Evolutionary conservation across 1,140 invertebrate genomes (phyloP).

Genomic region (Trichonephila clavata): DNA sequence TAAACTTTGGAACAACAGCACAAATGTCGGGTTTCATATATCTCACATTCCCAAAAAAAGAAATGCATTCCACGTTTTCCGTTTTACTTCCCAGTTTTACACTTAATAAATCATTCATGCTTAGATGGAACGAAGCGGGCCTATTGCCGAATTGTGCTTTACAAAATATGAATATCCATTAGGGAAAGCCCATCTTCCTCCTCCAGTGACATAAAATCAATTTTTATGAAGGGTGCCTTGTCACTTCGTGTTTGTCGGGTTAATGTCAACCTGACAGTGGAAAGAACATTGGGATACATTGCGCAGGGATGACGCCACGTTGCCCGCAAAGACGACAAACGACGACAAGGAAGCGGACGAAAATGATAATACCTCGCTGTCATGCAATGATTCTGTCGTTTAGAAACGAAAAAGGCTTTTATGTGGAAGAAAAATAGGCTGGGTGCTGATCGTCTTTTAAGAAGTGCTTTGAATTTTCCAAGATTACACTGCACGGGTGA

Average conservation of each 20-base stretch:
- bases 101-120: conserved; percentile 54
- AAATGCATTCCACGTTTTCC: neutral
- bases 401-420: neutral
- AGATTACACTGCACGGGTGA: neutral
- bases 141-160: neutral
- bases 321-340: neutral
- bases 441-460: neutral
- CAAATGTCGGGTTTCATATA: neutral
- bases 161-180: conserved; percentile 45
- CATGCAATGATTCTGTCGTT: conserved; percentile 9
- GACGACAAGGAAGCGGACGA: neutral
- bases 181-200: neutral
- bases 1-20: neutral
- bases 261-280: conserved; percentile 39
- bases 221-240: conserved; percentile 56
- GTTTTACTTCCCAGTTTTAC: neutral
- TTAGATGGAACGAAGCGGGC: neutral
- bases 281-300: conserved; percentile 11
- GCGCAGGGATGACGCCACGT: conserved; percentile 25
- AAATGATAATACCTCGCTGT: neutral
- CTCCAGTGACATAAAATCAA: conserved; percentile 52
- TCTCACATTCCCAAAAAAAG: neutral
- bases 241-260: conserved; percentile 62
- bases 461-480: conserved; percentile 5
- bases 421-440: too few species aligned